A percentile compares a stretch with the other conserved stretches of the same genome.
These are phyloP conservation scores for Campoplex capitator DNA, from an alignment of 2,888 invertebrate genomes.

Conservation along the genomic window DNA sequence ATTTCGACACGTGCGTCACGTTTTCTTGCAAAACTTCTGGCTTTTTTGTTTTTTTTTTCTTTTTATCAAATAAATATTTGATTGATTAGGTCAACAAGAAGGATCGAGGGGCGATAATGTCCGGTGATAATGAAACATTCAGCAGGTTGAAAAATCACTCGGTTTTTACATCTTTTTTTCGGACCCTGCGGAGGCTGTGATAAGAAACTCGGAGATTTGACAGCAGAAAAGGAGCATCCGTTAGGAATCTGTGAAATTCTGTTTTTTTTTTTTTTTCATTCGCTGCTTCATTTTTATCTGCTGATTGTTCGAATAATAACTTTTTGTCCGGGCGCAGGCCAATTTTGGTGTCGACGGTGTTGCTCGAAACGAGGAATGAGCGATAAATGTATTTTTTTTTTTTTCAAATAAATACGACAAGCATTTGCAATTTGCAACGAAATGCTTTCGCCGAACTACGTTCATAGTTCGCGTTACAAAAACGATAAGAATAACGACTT, in stretches of 20 bases:
- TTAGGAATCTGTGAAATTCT: not conserved
- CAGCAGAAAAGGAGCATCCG: not conserved
- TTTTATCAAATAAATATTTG: constrained; percentile 7
- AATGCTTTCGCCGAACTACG: not conserved
- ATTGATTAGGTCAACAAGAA: not conserved
- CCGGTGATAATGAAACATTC: not conserved
- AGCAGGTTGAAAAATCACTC: not conserved
- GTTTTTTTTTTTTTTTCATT: not conserved
- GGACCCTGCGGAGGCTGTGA: too few species aligned
- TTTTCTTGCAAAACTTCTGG: not conserved
- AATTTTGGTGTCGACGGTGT: not conserved
- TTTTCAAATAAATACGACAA: not conserved
- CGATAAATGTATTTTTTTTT: too few species aligned
- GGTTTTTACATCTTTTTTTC: not conserved
- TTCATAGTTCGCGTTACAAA: not conserved
- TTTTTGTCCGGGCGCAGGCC: not conserved
- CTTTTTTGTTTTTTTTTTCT: too few species aligned
- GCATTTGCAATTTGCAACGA: not conserved
- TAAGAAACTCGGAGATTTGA: too few species aligned
- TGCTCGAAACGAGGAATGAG: not conserved
- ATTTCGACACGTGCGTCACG: constrained; percentile 14
- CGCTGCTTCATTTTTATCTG: not conserved
- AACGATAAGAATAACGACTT: not conserved
- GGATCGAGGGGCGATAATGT: not conserved
- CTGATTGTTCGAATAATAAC: not conserved